Conservation (phyloP, 2,888 invertebrate genomes). For the Synanthedon andrenaeformis region DNA sequence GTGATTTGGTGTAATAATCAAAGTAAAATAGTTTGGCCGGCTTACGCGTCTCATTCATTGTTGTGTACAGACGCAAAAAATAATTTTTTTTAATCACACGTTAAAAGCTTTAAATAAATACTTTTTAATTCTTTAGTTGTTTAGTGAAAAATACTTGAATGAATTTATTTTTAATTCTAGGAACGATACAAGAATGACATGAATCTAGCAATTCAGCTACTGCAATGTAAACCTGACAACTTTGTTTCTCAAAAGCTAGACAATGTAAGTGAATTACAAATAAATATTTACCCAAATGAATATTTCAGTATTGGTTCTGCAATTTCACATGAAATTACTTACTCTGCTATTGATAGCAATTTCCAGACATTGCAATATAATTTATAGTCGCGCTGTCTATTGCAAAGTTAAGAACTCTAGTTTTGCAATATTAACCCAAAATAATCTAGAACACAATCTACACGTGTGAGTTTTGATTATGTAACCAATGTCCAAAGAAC, state of each 20-base stretch:
- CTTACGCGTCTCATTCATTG: too few relatives aligned
- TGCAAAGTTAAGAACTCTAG: not conserved
- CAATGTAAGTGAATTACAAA: slow-evolving; percentile 74
- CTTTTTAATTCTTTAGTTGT: too few relatives aligned
- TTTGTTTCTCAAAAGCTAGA: slow-evolving; percentile 93
- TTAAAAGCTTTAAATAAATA: too few relatives aligned
- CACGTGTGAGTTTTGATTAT: too few relatives aligned
- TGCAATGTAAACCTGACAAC: slow-evolving; percentile 95
- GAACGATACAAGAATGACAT: slow-evolving; percentile 95
- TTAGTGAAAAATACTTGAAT: not conserved
- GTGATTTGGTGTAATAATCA: too few relatives aligned
- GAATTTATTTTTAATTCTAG: slow-evolving; percentile 60
- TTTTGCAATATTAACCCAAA: slow-evolving; percentile 2
- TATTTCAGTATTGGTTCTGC: too few relatives aligned
- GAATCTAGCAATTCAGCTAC: slow-evolving; percentile 90
- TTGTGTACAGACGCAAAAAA: too few relatives aligned
- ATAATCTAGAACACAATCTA: too few relatives aligned
- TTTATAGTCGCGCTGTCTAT: not conserved
- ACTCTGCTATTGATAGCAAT: not conserved
- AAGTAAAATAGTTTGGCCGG: too few relatives aligned
- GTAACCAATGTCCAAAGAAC: too few relatives aligned
- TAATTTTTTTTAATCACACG: too few relatives aligned
- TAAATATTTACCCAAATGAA: slow-evolving; percentile 1
- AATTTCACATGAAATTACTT: not conserved
- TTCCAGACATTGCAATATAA: not conserved